A percentile compares a stretch with the other conserved stretches of the same genome.
Conservation (phyloP, 2,888 invertebrate genomes). For the Dasysyrphus tricinctus region DNA sequence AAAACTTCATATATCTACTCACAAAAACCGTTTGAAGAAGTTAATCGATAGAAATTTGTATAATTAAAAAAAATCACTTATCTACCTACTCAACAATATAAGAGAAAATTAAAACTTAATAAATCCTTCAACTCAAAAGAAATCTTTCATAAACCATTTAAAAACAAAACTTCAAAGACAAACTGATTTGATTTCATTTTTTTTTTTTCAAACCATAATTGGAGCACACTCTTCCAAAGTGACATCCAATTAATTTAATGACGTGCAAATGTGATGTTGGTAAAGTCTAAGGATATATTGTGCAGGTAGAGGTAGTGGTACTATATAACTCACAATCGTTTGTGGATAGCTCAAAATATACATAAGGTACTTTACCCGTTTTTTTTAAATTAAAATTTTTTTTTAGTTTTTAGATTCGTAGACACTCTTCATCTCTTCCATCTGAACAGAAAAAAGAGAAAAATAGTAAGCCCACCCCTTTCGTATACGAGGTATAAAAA, state of each 20-base stretch:
- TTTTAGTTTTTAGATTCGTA: background rate
- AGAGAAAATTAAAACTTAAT: background rate
- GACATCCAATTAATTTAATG: conserved; percentile 51
- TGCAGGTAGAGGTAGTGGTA: no score
- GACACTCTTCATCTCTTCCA: background rate
- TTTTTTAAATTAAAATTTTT: conserved; percentile 21
- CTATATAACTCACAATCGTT: conserved; percentile 3
- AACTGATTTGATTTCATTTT: conserved; percentile 2
- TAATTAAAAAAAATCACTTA: background rate
- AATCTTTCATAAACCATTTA: background rate
- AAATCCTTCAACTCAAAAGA: background rate
- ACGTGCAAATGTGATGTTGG: conserved; percentile 22
- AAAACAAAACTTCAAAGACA: conserved; percentile 18
- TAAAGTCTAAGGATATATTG: background rate
- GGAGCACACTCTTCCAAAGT: conserved; percentile 34
- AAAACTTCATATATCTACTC: no score
- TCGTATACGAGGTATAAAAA: background rate
- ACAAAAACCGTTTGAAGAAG: no score
- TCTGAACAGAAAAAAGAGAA: background rate
- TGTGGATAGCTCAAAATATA: conserved; percentile 3
- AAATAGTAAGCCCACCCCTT: background rate
- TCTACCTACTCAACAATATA: background rate
- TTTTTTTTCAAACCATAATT: conserved; percentile 29
- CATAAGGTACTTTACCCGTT: background rate
- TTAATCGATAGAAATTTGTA: background rate